Conservation (phyloP, 2,888 invertebrate genomes). For the Drosophila atroscutellata region DNA sequence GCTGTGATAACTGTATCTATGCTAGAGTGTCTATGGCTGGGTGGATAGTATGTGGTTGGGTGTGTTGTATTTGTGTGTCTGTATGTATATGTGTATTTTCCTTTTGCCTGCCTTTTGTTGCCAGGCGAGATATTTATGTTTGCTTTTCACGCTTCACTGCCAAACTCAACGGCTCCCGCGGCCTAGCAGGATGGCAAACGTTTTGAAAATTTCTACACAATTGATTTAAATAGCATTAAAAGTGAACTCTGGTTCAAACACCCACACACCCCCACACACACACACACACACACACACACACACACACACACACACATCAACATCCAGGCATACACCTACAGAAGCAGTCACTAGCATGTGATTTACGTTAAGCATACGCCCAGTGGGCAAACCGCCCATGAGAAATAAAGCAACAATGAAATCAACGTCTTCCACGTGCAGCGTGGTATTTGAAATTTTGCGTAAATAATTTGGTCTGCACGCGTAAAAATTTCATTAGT, state of each 20-base stretch:
- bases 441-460: constrained; percentile 31
- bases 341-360: constrained; percentile 24
- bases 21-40: constrained; percentile 14
- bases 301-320: constrained; percentile 15
- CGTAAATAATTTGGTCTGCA: constrained; percentile 53
- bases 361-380: constrained; percentile 57
- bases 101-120: constrained; percentile 56
- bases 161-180: constrained; percentile 16
- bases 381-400: constrained; percentile 13
- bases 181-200: constrained; percentile 40
- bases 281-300: constrained; percentile 14
- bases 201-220: constrained; percentile 73
- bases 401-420: constrained; percentile 13
- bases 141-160: constrained; percentile 74
- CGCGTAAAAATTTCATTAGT: constrained; percentile 68
- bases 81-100: constrained; percentile 33
- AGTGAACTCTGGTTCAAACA: constrained; percentile 33
- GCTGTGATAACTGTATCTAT: constrained; percentile 61
- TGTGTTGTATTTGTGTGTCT: not conserved
- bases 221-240: constrained; percentile 74
- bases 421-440: constrained; percentile 19
- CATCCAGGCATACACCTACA: constrained; percentile 6
- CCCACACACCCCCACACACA: constrained; percentile 13
- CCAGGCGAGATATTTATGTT: constrained; percentile 72
- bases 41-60: not conserved